A percentile compares a stretch with the other conserved stretches of the same genome.
phyloP scores from a whole-genome alignment of 2,797 vertebrate genomes.

The Valencia hispanica region DNA sequence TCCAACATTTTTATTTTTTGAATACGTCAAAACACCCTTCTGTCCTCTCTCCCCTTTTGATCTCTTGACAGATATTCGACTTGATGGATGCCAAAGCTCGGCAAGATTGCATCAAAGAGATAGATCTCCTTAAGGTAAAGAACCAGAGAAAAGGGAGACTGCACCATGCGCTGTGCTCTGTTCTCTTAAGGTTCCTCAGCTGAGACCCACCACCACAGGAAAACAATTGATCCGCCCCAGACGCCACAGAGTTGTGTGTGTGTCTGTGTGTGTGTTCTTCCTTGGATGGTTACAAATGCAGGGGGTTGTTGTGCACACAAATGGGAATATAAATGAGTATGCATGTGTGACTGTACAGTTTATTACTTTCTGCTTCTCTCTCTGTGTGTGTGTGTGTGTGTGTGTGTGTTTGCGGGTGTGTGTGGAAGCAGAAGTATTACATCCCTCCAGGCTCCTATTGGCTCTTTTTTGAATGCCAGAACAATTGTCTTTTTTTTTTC shows the following conservation, averaged over 20 bases:
- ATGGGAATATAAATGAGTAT: slow-evolving; percentile 52
- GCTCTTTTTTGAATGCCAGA: slow-evolving; percentile 74
- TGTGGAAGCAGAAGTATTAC: slow-evolving; percentile 50
- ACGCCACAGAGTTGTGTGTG: slow-evolving; percentile 46
- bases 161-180: slow-evolving; percentile 77
- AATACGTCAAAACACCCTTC: slow-evolving; percentile 69
- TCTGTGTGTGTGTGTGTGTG: slow-evolving; percentile 4
- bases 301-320: slow-evolving; percentile 51
- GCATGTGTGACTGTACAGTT: slow-evolving; percentile 43
- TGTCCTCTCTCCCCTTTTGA: slow-evolving; percentile 74
- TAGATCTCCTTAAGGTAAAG: slow-evolving; percentile 99
- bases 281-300: slow-evolving; percentile 54
- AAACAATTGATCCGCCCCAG: slow-evolving; percentile 85
- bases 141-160: slow-evolving; percentile 76
- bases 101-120: slow-evolving; percentile 99
- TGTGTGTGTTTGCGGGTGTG: slow-evolving; percentile 6
- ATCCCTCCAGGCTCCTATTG: slow-evolving; percentile 81
- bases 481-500: slow-evolving; percentile 64
- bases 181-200: slow-evolving; percentile 84
- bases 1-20: slow-evolving; percentile 63
- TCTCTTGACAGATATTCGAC: slow-evolving; percentile 96
- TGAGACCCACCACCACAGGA: slow-evolving; percentile 82
- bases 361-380: slow-evolving; percentile 32
- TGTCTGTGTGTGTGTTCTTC: slow-evolving; percentile 5
- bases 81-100: slow-evolving; percentile 99